Evolutionary conservation across 2,888 invertebrate genomes (phyloP), one percentile per base, ranked within the genome.

Genomic region (Spisula solida): DNA sequence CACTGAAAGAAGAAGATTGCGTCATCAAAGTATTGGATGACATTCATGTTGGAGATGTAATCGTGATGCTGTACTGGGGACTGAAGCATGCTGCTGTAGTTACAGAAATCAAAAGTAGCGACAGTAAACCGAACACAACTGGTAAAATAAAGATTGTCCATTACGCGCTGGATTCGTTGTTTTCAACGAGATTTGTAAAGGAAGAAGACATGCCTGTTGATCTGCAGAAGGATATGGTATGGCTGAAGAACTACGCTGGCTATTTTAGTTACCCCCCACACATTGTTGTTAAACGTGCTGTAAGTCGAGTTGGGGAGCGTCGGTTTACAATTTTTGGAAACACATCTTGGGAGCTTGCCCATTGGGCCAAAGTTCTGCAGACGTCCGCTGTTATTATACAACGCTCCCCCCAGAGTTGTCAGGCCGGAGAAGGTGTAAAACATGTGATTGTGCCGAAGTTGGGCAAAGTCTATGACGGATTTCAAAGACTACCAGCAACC

Each of bases 321-420:
- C 81, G 88, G 8, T 88, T 84, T 70, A 55, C 47, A 29, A 20
- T 78, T 0, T 20, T 29, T 18, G 34, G 66, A 20, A 90, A 88
- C 25, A 90, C 75, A 0, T 88, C 88, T 41, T 80, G 48, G 29
- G 80, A 86, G 20, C 55, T 90, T 56, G 90, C 86, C 16, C 84
- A 88, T 51, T 90, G 90, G 90, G 88, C 90, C 25, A 84, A 86
- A 20, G 83, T 86, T 31, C 81, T 85, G 5, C 89, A 89, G 25
- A 80, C 18, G 18, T 86, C 89, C 8, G 80, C 47, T 1, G 14
- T 86, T 41, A 80, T 89, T 34, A 18, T 70, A 48, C 70, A 60
- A 48, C 5, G 41, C n/a, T n/a, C 31, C n/a, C 81, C 81, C 10
- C 48, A n/a, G 48, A 14, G 5, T 48, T 12, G 29, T 16, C 31